These are phyloP conservation scores for Pampus argenteus DNA, from an alignment of 2,797 vertebrate genomes.

Conservation along the genomic window DNA sequence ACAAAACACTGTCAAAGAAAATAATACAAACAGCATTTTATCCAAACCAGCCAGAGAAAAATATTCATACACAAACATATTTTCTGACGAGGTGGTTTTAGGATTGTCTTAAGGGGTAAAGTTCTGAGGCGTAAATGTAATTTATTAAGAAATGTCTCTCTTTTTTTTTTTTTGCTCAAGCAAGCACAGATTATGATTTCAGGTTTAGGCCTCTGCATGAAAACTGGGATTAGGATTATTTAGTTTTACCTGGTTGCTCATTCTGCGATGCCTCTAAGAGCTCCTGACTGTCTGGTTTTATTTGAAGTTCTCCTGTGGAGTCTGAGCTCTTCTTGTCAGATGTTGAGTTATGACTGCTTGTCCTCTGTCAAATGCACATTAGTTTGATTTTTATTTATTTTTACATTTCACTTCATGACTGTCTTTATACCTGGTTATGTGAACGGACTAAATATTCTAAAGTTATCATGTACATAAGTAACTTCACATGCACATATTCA, in stretches of 20 bases:
- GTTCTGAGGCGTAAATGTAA: too few relatives aligned
- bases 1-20: too few relatives aligned
- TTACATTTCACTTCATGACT: neutral
- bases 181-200: neutral
- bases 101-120: neutral
- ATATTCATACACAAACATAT: neutral
- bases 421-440: neutral
- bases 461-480: neutral
- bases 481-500: neutral
- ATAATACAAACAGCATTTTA: neutral
- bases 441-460: neutral
- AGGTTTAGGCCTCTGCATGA: neutral
- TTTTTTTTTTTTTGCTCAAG: too few relatives aligned
- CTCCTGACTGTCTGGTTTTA: constrained; percentile 34
- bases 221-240: neutral
- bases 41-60: neutral
- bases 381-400: constrained; percentile 1
- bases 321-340: constrained; percentile 8
- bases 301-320: constrained; percentile 34
- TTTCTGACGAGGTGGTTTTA: neutral
- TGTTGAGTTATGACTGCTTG: constrained; percentile 31
- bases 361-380: constrained; percentile 45
- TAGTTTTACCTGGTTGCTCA: constrained; percentile 47
- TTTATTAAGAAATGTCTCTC: neutral
- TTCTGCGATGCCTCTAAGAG: constrained; percentile 30